phyloP scores from a whole-genome alignment of 2,113 vertebrate genomes.

The Coreoperca whiteheadi region DNA sequence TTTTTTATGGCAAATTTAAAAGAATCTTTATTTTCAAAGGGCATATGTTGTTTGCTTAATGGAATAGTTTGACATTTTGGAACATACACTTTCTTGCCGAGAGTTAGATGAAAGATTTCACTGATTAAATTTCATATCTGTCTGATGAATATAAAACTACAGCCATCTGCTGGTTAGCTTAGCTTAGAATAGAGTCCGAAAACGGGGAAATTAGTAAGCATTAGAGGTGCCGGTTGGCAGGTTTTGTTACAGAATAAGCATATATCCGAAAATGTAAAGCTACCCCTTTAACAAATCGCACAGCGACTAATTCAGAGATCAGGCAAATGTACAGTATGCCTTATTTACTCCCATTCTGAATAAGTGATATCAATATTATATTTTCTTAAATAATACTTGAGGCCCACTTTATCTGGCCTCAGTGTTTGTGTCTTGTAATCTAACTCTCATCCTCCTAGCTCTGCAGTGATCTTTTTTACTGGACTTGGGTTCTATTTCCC shows the following conservation, averaged over 20 bases:
- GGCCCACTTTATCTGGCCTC: neutral
- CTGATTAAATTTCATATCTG: neutral
- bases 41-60: too few species aligned
- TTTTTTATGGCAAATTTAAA: too few species aligned
- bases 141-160: neutral
- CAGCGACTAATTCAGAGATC: neutral
- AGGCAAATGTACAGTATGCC: neutral
- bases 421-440: neutral
- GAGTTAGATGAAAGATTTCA: neutral
- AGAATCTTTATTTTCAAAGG: neutral
- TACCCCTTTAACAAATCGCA: neutral
- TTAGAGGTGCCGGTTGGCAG: neutral
- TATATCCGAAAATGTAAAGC: neutral
- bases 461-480: conserved; percentile 52
- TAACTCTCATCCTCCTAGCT: neutral
- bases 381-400: conserved; percentile 9
- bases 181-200: neutral
- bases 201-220: neutral
- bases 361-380: neutral
- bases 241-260: neutral
- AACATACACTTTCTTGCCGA: too few species aligned
- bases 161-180: neutral
- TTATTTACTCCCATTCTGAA: neutral
- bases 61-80: neutral
- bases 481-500: conserved; percentile 47